A percentile compares a stretch with the other conserved stretches of the same genome.
phyloP scores from a whole-genome alignment of 1,140 invertebrate species.

The Eriosoma lanigerum region DNA sequence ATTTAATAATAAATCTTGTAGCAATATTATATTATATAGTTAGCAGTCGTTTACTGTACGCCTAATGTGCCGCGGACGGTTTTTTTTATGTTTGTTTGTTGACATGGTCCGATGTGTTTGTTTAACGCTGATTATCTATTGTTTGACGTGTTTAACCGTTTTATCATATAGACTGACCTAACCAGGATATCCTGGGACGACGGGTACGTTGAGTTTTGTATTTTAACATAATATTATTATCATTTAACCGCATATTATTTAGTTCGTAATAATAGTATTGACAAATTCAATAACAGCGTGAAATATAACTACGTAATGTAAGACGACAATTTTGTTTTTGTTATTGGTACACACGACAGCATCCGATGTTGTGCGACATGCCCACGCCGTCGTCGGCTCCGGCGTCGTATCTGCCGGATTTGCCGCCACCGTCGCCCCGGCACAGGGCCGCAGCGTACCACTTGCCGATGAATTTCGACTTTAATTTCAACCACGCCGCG shows the following conservation, averaged over 20 bases:
- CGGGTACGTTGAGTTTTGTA: constrained; percentile 47
- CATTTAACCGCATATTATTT: too few relatives aligned
- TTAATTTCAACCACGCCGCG: constrained; percentile 49
- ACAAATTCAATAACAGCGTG: too few relatives aligned
- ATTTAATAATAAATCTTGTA: constrained; percentile 1
- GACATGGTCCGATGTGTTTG: constrained; percentile 10
- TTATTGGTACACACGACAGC: constrained; percentile 41
- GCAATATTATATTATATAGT: not conserved
- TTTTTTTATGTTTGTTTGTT: not conserved
- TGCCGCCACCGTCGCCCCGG: constrained; percentile 56
- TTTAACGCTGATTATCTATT: constrained; percentile 9
- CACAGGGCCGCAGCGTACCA: constrained; percentile 55
- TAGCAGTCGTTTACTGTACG: not conserved
- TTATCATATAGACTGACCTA: constrained; percentile 17
- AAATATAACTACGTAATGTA: too few relatives aligned
- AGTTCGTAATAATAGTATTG: too few relatives aligned
- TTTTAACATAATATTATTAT: constrained; percentile 21
- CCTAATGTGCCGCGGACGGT: not conserved
- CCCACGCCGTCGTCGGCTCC: constrained; percentile 28
- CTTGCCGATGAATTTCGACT: constrained; percentile 55
- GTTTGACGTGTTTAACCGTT: constrained; percentile 41
- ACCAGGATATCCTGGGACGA: constrained; percentile 22
- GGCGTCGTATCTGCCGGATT: constrained; percentile 48
- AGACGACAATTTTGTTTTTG: too few relatives aligned
- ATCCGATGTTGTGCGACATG: constrained; percentile 51